Evolutionary conservation across 1,140 invertebrate species (phyloP), one percentile per base, ranked within the genome.

Genomic region (Nephotettix cincticeps): DNA sequence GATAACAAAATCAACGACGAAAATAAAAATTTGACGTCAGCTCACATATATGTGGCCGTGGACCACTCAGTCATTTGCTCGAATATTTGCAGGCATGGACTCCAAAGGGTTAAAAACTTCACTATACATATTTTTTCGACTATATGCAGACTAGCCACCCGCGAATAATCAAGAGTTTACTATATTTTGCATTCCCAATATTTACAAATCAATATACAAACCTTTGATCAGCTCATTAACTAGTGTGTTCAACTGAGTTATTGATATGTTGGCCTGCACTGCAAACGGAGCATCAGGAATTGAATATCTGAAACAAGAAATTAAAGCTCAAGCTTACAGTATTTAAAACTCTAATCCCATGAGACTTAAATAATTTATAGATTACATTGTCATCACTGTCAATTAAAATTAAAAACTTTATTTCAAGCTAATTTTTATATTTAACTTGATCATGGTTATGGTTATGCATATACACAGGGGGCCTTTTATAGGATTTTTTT

Each of bases 271-370:
- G 40, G 87, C 85, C 56, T 92, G 89, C 17, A 97, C 89, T 11
- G 93, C 91, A 78, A 92, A 90, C 0, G 93, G 92, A 75, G 87
- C 87, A 82, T 96, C 92, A 14, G 94, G 89, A 56, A 97, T 89
- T 13, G 94, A 91, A 88, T 91, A 96, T 73, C 94, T 97, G 80
- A 74, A 87, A 86, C 74, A 72, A 74, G 74, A 21, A 27, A n/a
- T n/a, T n/a, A n/a, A n/a, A n/a, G n/a, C n/a, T n/a, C n/a, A n/a
- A n/a, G n/a, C n/a, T n/a, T n/a, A n/a, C n/a, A n/a, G n/a, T 9
- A 40, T 6, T 40, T 40, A 40, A 17, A 40, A 40, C 17, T 9
- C 17, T 17, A 40, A 17, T 40, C 36, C 17, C 6, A 69, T 76
- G 74, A 75, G 28, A 74, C 77, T 40, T 71, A 56, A 45, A 43